Evolutionary conservation across 1,140 invertebrate species (phyloP).

Genomic region (Cydia splendana): DNA sequence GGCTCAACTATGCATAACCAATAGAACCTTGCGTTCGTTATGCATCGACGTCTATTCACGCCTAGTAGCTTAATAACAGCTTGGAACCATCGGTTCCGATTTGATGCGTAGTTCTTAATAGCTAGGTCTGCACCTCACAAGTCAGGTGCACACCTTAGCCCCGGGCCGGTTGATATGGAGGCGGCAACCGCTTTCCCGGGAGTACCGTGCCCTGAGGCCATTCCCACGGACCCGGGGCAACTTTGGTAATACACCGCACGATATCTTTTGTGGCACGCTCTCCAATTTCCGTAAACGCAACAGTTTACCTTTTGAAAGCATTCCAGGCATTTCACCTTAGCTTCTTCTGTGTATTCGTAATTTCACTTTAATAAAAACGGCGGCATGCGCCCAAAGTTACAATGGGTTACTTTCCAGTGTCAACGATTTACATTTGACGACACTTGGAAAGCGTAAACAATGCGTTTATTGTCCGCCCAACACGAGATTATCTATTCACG

Average conservation of each 20-base stretch:
- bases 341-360: slow-evolving; percentile 2
- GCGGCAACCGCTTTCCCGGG: slow-evolving; percentile 12
- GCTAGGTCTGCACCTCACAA: neutral
- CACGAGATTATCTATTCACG: slow-evolving; percentile 51
- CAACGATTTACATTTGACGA: slow-evolving; percentile 17
- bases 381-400: slow-evolving; percentile 7
- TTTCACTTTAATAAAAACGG: slow-evolving; percentile 1
- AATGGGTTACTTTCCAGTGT: slow-evolving; percentile 6
- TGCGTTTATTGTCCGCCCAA: slow-evolving; percentile 38
- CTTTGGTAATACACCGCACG: slow-evolving; percentile 18
- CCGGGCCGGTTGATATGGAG: slow-evolving; percentile 13
- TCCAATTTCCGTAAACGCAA: slow-evolving; percentile 19
- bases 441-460: slow-evolving; percentile 35
- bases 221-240: slow-evolving; percentile 9
- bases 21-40: neutral
- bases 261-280: slow-evolving; percentile 19
- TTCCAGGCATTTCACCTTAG: slow-evolving; percentile 1
- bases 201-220: neutral
- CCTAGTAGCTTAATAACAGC: slow-evolving; percentile 2
- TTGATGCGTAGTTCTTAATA: slow-evolving; percentile 8
- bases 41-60: slow-evolving; percentile 12
- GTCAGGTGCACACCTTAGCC: neutral
- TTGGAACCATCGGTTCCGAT: neutral
- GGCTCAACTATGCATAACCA: slow-evolving; percentile 12
- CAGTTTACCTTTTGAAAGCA: slow-evolving; percentile 15